Conservation (phyloP, 2,888 invertebrate genomes). For the Bhutanitis thaidina region DNA sequence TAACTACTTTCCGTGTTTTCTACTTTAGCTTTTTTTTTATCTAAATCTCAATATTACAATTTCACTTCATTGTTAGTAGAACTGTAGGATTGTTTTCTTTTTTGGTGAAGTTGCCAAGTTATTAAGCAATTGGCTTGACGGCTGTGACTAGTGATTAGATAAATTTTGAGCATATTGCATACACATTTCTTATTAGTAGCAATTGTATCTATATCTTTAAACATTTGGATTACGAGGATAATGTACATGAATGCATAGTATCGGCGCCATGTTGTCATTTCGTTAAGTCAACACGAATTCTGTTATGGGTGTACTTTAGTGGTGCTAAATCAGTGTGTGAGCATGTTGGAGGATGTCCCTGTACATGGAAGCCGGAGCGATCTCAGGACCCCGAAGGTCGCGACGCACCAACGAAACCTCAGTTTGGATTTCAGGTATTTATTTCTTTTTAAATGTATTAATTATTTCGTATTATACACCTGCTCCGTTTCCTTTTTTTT, state of each 20-base stretch:
- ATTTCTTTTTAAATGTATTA: too few relatives aligned
- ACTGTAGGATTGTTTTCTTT: constrained; percentile 7
- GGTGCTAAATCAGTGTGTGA: constrained; percentile 60
- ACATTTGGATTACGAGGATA: constrained; percentile 23
- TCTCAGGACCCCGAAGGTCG: constrained; percentile 52
- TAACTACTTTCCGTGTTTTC: constrained; percentile 4
- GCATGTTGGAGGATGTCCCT: constrained; percentile 78
- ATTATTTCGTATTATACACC: too few relatives aligned
- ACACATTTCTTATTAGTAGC: constrained; percentile 7
- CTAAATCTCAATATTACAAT: background rate
- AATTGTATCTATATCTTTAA: background rate
- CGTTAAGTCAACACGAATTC: constrained; percentile 57
- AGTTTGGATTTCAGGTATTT: constrained; percentile 92
- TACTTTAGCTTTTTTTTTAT: constrained; percentile 1
- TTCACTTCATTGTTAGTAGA: constrained; percentile 6
- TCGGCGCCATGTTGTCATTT: constrained; percentile 77
- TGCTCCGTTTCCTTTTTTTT: too few relatives aligned
- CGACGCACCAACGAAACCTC: constrained; percentile 90
- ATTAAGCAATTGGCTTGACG: background rate
- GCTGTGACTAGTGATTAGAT: constrained; percentile 18
- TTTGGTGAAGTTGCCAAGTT: constrained; percentile 1
- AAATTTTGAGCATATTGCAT: constrained; percentile 10
- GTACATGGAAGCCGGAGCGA: constrained; percentile 71
- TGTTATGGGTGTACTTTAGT: constrained; percentile 64
- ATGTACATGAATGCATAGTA: constrained; percentile 31